phyloP scores from a whole-genome alignment of 2,113 vertebrate genomes.

The Pelusios castaneus region DNA sequence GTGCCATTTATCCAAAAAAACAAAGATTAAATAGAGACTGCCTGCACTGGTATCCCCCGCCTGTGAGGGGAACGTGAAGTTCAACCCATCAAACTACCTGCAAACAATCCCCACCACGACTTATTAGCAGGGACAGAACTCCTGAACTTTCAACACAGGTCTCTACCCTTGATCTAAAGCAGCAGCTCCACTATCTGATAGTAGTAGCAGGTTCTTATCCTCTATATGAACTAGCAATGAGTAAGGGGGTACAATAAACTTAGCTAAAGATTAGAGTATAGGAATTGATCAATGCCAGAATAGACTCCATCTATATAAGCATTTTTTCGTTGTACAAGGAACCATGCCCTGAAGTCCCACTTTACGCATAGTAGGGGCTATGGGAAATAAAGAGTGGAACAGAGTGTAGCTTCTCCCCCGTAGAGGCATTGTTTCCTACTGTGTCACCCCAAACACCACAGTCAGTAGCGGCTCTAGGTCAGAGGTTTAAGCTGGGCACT shows the following conservation, averaged over 20 bases:
- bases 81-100: background rate
- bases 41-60: background rate
- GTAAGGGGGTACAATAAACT: background rate
- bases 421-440: background rate
- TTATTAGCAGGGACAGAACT: background rate
- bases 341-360: background rate
- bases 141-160: background rate
- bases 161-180: background rate
- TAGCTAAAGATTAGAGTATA: background rate
- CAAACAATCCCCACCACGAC: background rate
- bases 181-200: background rate
- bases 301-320: background rate
- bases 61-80: background rate
- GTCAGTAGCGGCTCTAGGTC: background rate
- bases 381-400: background rate
- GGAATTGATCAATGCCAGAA: background rate
- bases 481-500: background rate
- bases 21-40: background rate
- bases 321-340: background rate
- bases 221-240: background rate
- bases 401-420: background rate
- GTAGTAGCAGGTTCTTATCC: background rate
- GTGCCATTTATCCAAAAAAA: background rate
- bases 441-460: background rate
- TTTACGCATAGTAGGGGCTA: background rate